These are phyloP conservation scores for Theristus sp. DNA, from an alignment of 2,888 invertebrate species.

Conservation along the genomic window DNA sequence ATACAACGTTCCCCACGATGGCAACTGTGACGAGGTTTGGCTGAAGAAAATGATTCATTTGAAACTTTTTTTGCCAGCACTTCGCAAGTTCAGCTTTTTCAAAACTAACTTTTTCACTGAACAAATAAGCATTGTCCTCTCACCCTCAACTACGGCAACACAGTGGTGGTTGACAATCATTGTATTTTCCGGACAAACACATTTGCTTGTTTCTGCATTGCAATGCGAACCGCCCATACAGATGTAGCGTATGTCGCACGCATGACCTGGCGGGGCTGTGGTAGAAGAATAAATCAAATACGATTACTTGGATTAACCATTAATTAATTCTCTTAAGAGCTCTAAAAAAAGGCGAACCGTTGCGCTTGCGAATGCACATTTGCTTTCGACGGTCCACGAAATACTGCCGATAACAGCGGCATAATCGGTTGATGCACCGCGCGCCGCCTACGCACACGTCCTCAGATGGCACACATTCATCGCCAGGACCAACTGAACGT, in stretches of 20 bases:
- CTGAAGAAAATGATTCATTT: not conserved
- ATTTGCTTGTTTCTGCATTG: not conserved
- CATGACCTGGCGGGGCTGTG: not conserved
- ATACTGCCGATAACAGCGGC: slow-evolving; percentile 11
- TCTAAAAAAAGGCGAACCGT: not conserved
- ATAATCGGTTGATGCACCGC: slow-evolving; percentile 11
- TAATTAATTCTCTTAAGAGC: too few relatives aligned
- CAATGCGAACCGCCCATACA: not conserved
- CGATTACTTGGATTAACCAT: too few relatives aligned
- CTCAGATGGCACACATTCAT: not conserved
- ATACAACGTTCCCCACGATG: not conserved
- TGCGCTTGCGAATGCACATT: slow-evolving; percentile 7
- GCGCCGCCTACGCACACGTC: slow-evolving; percentile 13
- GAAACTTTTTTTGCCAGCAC: too few relatives aligned
- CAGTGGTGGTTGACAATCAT: not conserved
- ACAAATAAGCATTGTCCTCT: not conserved
- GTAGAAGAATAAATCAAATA: not conserved
- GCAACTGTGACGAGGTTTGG: not conserved
- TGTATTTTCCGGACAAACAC: not conserved
- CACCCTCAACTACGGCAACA: not conserved
- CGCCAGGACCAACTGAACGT: too few relatives aligned
- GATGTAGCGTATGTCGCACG: not conserved
- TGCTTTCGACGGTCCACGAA: slow-evolving; percentile 3
- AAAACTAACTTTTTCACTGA: too few relatives aligned
- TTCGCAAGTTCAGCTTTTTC: not conserved